Evolutionary conservation across 2,113 vertebrate species (phyloP).

Genomic region (Corythaeola cristata): DNA sequence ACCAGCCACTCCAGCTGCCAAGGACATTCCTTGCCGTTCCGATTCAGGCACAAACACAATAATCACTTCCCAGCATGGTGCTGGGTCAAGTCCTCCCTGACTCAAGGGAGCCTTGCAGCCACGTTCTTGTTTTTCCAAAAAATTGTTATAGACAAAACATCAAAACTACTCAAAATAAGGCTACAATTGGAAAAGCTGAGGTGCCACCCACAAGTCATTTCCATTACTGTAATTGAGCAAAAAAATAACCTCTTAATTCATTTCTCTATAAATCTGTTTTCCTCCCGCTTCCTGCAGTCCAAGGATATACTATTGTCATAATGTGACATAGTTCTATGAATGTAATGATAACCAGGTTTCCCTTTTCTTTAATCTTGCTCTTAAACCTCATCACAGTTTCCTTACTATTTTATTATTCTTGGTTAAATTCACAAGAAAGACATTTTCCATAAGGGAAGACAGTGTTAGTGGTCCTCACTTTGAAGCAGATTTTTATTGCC

Average conservation of each 20-base stretch:
- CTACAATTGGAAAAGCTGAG: rapidly evolving
- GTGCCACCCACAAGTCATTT: no score
- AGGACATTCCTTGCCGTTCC: no score
- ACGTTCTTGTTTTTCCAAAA: not conserved
- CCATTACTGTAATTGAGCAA: not conserved
- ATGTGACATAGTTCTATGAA: rapidly evolving
- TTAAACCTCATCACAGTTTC: not conserved
- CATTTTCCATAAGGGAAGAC: not conserved
- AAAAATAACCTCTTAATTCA: not conserved
- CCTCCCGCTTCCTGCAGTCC: not conserved
- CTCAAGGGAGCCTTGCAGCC: not conserved
- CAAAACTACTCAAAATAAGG: not conserved
- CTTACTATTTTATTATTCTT: not conserved
- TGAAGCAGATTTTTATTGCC: not conserved
- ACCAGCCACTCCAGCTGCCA: not conserved
- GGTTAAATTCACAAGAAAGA: not conserved
- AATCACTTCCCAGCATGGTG: rapidly evolving
- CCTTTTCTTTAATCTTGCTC: not conserved
- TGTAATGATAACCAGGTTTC: not conserved
- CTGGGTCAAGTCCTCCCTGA: not conserved
- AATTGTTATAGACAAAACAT: not conserved
- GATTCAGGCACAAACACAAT: not conserved
- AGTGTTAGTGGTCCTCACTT: rapidly evolving
- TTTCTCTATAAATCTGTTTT: not conserved
- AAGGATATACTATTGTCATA: not conserved